Conservation (phyloP, 2,797 vertebrate genomes). For the Liasis olivaceus region DNA sequence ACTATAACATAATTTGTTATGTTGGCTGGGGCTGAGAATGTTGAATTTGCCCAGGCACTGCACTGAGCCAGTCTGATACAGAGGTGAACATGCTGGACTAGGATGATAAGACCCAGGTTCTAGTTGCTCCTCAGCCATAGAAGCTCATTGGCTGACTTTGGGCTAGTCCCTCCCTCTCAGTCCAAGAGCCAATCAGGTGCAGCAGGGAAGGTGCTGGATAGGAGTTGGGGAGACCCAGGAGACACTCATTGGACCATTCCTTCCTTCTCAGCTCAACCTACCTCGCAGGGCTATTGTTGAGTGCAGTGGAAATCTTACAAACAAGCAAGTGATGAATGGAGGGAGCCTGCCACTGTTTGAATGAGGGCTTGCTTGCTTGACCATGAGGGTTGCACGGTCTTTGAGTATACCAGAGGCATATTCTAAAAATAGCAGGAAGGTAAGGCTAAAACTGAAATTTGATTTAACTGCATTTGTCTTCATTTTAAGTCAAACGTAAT, state of each 20-base stretch:
- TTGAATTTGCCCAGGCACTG: background rate
- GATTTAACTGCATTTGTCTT: background rate
- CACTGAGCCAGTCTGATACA: background rate
- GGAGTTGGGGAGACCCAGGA: background rate
- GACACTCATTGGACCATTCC: background rate
- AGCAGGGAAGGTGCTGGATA: background rate
- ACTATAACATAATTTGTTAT: background rate
- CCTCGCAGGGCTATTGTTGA: background rate
- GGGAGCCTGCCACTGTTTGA: background rate
- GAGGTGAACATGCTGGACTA: background rate
- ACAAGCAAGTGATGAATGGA: background rate
- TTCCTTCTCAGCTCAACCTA: background rate
- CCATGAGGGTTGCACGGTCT: background rate
- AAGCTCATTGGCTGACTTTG: background rate
- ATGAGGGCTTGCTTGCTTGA: background rate
- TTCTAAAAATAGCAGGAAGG: background rate
- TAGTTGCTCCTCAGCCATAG: background rate
- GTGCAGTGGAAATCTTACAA: background rate
- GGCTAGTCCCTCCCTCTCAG: background rate
- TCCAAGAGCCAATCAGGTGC: background rate
- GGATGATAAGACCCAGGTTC: no score
- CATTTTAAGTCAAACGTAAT: background rate
- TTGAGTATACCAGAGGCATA: background rate
- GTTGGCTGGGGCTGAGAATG: background rate
- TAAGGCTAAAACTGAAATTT: background rate